Conservation (phyloP, 2,113 vertebrate species). For the Syngnathus typhle region DNA sequence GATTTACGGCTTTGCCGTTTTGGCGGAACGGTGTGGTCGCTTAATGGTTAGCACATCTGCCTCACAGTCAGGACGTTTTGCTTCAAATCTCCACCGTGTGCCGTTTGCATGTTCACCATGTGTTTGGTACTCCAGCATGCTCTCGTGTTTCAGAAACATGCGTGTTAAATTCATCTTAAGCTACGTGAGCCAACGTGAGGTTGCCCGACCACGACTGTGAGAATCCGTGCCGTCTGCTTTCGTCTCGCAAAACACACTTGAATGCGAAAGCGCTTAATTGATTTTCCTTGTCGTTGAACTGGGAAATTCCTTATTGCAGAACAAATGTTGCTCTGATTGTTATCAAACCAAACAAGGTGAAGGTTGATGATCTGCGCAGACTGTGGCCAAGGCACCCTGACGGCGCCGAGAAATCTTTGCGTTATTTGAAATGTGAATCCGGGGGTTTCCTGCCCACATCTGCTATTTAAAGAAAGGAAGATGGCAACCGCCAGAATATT, state of each 20-base stretch:
- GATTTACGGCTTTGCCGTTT: not conserved
- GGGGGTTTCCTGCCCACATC: conserved; percentile 52
- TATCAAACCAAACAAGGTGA: not conserved
- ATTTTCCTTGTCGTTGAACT: not conserved
- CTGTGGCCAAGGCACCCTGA: conserved; percentile 11
- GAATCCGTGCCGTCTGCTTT: not conserved
- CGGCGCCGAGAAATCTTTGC: conserved; percentile 10
- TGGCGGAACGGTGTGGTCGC: not conserved
- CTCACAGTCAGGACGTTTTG: not conserved
- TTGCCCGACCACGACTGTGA: too few relatives aligned
- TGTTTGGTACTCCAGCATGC: not conserved
- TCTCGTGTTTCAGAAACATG: not conserved
- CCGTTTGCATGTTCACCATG: not conserved
- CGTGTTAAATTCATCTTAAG: not conserved
- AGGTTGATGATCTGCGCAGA: conserved; percentile 10
- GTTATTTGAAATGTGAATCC: conserved; percentile 8
- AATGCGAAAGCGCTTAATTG: not conserved
- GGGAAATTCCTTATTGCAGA: not conserved
- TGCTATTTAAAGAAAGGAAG: conserved; percentile 35
- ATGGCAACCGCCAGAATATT: conserved; percentile 16
- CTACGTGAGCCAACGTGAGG: too few relatives aligned
- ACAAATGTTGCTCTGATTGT: not conserved
- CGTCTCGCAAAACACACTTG: not conserved
- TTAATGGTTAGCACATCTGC: not conserved
- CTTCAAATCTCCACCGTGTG: not conserved